A percentile compares a stretch with the other conserved stretches of the same genome.
Evolutionary conservation across 2,113 vertebrate species (phyloP).

Genomic region (Carlito syrichta): DNA sequence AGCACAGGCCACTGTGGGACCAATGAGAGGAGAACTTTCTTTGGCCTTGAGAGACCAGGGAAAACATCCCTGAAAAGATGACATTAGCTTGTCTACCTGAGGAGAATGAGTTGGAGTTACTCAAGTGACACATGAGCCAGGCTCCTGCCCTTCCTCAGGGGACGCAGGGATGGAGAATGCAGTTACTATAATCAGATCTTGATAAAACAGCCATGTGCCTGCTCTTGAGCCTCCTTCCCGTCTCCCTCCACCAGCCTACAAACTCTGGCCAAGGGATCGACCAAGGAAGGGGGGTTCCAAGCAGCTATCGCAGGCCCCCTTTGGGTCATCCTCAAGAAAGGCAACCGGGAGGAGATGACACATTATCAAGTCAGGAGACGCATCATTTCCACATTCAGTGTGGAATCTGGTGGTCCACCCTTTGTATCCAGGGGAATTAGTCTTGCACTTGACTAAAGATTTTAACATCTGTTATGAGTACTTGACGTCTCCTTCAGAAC

Average conservation of each 20-base stretch:
- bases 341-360: background rate
- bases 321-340: background rate
- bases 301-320: background rate
- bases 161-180: background rate
- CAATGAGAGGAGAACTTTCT: background rate
- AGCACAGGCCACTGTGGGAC: background rate
- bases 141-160: no score
- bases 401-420: background rate
- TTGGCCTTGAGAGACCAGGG: background rate
- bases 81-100: background rate
- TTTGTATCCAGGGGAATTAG: background rate
- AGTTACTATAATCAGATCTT: background rate
- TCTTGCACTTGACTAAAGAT: no score
- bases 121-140: background rate
- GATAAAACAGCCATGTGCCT: background rate
- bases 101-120: background rate
- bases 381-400: background rate
- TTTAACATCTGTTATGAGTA: background rate
- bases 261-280: background rate
- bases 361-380: background rate
- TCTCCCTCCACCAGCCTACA: background rate
- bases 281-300: background rate
- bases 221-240: accelerated
- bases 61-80: background rate
- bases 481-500: background rate